phyloP scores from a whole-genome alignment of 2,797 vertebrate genomes.

The Mus spretus region DNA sequence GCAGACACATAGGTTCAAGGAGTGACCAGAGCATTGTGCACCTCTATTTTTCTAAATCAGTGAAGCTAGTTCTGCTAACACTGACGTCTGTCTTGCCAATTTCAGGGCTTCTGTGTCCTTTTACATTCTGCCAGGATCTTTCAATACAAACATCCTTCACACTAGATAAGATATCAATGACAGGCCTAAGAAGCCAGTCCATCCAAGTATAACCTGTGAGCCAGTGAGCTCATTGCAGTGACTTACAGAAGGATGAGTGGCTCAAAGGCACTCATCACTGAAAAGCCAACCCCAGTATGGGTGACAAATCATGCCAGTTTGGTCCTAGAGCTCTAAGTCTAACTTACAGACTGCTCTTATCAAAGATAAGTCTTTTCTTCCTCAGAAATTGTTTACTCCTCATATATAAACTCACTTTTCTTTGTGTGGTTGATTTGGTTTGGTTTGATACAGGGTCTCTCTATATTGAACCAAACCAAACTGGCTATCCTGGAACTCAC shows the following conservation, averaged over 20 bases:
- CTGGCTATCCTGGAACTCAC: not conserved
- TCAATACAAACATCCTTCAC: no score
- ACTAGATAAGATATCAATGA: not conserved
- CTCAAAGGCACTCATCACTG: not conserved
- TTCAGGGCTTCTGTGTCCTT: no score
- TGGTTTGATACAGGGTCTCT: not conserved
- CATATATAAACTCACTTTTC: not conserved
- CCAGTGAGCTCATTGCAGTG: not conserved
- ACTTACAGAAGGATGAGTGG: not conserved
- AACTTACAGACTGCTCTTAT: not conserved
- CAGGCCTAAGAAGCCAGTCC: not conserved
- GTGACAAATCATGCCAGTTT: not conserved
- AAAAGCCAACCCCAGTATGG: not conserved
- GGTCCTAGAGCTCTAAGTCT: not conserved
- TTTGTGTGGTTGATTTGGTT: not conserved
- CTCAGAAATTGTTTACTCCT: not conserved
- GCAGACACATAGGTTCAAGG: no score
- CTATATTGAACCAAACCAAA: no score
- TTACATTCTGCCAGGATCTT: no score
- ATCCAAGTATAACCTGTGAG: not conserved
- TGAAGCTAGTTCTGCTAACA: no score
- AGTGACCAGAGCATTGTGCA: no score
- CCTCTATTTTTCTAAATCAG: no score
- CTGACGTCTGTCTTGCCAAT: no score
- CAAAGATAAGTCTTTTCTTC: not conserved